Percentiles rank a stretch among this genome's conserved stretches.
Conservation (phyloP, 2,888 invertebrate species). For the Carabus problematicus region DNA sequence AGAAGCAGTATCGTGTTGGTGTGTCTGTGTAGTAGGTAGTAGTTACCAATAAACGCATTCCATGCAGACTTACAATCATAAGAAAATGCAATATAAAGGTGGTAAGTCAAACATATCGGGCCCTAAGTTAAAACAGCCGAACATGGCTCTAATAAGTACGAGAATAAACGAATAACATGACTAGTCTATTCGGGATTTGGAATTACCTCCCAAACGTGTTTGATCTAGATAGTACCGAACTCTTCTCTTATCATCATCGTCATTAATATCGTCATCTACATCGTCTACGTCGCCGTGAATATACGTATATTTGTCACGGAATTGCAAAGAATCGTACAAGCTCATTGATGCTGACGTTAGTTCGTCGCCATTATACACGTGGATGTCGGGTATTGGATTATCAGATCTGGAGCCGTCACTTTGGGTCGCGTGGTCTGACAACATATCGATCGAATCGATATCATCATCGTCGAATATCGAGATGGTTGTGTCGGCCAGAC, state of each 20-base stretch:
- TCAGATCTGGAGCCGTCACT: conserved; percentile 43
- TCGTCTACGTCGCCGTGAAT: not conserved
- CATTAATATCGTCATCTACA: conserved; percentile 26
- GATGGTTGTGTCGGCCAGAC: conserved; percentile 48
- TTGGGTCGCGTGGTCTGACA: conserved; percentile 44
- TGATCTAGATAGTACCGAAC: conserved; percentile 49
- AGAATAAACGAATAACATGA: conserved; percentile 24
- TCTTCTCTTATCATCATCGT: conserved; percentile 42
- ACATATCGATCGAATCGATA: conserved; percentile 45
- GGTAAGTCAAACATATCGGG: conserved; percentile 43
- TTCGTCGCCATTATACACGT: conserved; percentile 48
- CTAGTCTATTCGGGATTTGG: conserved; percentile 33
- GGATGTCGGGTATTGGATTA: conserved; percentile 51
- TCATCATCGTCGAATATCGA: conserved; percentile 52
- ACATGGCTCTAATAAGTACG: conserved; percentile 23
- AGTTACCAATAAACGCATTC: conserved; percentile 12
- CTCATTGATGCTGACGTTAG: conserved; percentile 4
- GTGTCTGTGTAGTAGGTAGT: conserved; percentile 21
- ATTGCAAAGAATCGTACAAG: conserved; percentile 25
- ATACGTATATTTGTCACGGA: conserved; percentile 10
- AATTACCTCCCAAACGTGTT: conserved; percentile 49
- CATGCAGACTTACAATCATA: conserved; percentile 29
- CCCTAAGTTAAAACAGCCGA: conserved; percentile 31
- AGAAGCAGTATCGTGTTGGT: conserved; percentile 33
- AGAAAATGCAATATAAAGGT: conserved; percentile 18